A percentile compares a stretch with the other conserved stretches of the same genome.
Evolutionary conservation across 2,888 invertebrate species (phyloP).

Genomic region (Drosophila tripunctata): DNA sequence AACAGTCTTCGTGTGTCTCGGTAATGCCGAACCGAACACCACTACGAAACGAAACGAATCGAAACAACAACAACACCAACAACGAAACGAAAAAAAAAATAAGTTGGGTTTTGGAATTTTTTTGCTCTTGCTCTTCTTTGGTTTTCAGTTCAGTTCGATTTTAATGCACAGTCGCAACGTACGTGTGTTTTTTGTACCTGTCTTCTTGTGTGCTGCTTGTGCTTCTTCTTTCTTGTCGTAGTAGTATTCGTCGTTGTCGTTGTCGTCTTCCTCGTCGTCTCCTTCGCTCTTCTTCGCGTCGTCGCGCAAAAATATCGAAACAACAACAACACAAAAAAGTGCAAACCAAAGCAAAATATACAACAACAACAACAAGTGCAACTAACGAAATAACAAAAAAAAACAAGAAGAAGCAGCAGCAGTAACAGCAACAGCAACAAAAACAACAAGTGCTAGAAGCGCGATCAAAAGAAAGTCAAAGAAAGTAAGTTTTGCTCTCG

Average conservation of each 20-base stretch:
- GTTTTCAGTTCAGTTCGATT: slow-evolving; percentile 83
- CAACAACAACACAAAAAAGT: slow-evolving; percentile 33
- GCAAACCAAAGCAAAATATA: slow-evolving; percentile 46
- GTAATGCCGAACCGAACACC: slow-evolving; percentile 53
- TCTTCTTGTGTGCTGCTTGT: slow-evolving; percentile 33
- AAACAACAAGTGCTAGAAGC: slow-evolving; percentile 33
- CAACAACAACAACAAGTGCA: slow-evolving; percentile 30
- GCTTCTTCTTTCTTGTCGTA: slow-evolving; percentile 30
- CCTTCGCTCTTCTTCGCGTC: slow-evolving; percentile 34
- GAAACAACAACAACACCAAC: too few species aligned
- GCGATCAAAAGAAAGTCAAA: slow-evolving; percentile 60
- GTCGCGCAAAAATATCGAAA: slow-evolving; percentile 42
- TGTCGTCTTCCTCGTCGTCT: slow-evolving; percentile 27
- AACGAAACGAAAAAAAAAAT: slow-evolving; percentile 62
- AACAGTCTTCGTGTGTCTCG: slow-evolving; percentile 59
- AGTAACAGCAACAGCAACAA: slow-evolving; percentile 17
- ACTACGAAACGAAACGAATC: slow-evolving; percentile 50
- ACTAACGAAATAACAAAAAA: slow-evolving; percentile 30
- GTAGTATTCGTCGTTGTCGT: too few species aligned
- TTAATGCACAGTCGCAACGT: slow-evolving; percentile 80
- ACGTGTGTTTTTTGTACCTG: slow-evolving; percentile 47
- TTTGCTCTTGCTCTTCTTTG: slow-evolving; percentile 83
- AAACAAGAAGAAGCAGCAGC: not conserved
- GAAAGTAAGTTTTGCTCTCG: slow-evolving; percentile 67
- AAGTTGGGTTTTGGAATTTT: slow-evolving; percentile 82